phyloP scores from a whole-genome alignment of 2,888 invertebrate genomes.

The Cybosia mesomella region DNA sequence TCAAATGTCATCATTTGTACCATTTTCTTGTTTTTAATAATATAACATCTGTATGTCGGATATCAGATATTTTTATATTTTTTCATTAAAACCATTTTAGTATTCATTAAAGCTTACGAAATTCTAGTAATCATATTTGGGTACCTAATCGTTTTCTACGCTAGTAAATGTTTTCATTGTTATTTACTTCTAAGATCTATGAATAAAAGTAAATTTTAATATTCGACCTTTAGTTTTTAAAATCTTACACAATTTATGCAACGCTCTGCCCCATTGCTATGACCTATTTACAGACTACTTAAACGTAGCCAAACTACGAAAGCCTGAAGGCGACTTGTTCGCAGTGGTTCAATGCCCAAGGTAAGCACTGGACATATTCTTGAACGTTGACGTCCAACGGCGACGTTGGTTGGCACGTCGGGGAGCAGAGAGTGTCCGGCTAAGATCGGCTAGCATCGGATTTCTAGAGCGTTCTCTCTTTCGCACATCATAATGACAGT shows the following conservation, averaged over 20 bases:
- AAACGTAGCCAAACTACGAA: too few relatives aligned
- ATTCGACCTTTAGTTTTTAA: constrained; percentile 33
- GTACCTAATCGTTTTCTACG: constrained; percentile 56
- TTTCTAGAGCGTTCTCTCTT: too few relatives aligned
- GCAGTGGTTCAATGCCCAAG: background rate
- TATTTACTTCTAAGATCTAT: constrained; percentile 76
- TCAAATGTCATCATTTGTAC: constrained; percentile 32
- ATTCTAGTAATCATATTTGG: constrained; percentile 45
- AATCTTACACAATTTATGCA: constrained; percentile 3
- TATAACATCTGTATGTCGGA: constrained; percentile 19
- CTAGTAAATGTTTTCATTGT: constrained; percentile 67
- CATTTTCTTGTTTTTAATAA: constrained; percentile 17
- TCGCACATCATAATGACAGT: too few relatives aligned
- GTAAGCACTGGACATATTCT: background rate
- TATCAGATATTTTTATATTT: constrained; percentile 33
- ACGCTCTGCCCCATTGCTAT: background rate
- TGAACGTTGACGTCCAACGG: too few relatives aligned
- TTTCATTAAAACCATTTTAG: constrained; percentile 34
- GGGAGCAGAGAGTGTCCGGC: too few relatives aligned
- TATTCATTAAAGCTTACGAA: constrained; percentile 44
- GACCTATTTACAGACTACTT: background rate
- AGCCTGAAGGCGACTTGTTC: background rate
- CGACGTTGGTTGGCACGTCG: too few relatives aligned
- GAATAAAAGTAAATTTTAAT: constrained; percentile 61
- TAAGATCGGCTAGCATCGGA: too few relatives aligned